These are phyloP conservation scores for Silurus lanzhouensis DNA, from an alignment of 2,797 vertebrate species.

Conservation along the genomic window DNA sequence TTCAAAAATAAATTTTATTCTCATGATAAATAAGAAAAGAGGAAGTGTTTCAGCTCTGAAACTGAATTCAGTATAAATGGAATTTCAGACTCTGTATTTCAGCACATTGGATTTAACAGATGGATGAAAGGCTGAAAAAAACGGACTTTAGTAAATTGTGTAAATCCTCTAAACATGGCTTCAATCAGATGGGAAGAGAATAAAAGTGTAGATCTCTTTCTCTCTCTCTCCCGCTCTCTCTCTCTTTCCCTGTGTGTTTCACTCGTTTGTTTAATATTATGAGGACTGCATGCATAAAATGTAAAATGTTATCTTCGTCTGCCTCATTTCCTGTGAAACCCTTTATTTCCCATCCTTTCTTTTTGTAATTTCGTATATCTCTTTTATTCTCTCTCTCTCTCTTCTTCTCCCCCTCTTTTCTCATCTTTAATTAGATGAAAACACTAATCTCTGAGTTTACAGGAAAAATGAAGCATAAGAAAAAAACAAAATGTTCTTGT, in stretches of 20 bases:
- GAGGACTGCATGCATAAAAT: neutral
- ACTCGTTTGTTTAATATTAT: neutral
- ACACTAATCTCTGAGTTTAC: neutral
- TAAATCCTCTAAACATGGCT: neutral
- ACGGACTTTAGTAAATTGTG: neutral
- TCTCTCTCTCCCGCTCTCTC: neutral
- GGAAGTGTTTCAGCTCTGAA: neutral
- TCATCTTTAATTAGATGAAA: neutral
- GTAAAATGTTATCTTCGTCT: neutral
- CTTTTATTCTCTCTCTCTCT: conserved; percentile 3
- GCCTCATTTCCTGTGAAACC: neutral
- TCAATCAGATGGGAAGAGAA: neutral
- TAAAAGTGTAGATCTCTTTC: neutral
- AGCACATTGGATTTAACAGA: neutral
- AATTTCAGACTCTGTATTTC: neutral
- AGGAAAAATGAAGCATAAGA: neutral
- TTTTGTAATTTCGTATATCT: neutral
- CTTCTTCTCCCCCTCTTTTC: neutral
- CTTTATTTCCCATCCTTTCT: neutral
- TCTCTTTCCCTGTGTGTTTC: neutral
- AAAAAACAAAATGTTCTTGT: neutral
- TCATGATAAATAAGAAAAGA: neutral
- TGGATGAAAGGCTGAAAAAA: neutral
- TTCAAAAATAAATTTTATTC: neutral
- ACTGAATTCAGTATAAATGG: no score